Evolutionary conservation across 2,888 invertebrate species (phyloP).

Genomic region (Andrena dorsata): DNA sequence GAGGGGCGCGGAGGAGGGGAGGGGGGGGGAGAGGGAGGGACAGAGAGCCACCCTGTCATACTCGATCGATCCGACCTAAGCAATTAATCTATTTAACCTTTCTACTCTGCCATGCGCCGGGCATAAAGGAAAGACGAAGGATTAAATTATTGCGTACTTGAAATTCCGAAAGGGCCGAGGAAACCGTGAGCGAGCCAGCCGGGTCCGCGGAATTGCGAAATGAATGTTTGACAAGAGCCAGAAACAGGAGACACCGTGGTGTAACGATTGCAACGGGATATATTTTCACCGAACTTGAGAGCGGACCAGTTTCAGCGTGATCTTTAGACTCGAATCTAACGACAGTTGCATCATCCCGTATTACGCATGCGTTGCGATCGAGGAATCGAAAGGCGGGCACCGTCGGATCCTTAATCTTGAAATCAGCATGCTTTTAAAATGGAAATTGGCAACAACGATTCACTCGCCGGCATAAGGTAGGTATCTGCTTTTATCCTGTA

Average conservation of each 20-base stretch:
- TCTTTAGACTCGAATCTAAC: slow-evolving; percentile 47
- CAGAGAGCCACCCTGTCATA: slow-evolving; percentile 50
- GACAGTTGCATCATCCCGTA: slow-evolving; percentile 49
- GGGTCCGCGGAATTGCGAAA: slow-evolving; percentile 50
- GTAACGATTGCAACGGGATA: slow-evolving; percentile 54
- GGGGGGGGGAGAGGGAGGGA: slow-evolving; percentile 29
- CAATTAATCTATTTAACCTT: slow-evolving; percentile 74
- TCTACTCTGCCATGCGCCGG: slow-evolving; percentile 57
- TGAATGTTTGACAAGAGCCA: slow-evolving; percentile 43
- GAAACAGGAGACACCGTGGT: slow-evolving; percentile 57
- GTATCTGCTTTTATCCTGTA: slow-evolving; percentile 17
- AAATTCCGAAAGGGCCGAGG: slow-evolving; percentile 51
- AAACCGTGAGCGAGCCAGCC: slow-evolving; percentile 1
- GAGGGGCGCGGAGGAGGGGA: slow-evolving; percentile 18
- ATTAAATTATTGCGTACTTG: slow-evolving; percentile 67
- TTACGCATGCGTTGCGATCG: not conserved
- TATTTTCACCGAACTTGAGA: slow-evolving; percentile 55
- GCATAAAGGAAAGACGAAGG: slow-evolving; percentile 64
- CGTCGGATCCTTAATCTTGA: not conserved
- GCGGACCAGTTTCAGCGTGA: slow-evolving; percentile 54
- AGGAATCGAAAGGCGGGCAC: not conserved
- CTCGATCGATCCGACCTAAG: slow-evolving; percentile 72
- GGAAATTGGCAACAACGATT: not conserved
- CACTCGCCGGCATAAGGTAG: not conserved
- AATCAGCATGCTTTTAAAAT: not conserved